Base-by-base conservation (phyloP, 2,888 invertebrate species). In the Hirtodrosophila confusa region DNA sequence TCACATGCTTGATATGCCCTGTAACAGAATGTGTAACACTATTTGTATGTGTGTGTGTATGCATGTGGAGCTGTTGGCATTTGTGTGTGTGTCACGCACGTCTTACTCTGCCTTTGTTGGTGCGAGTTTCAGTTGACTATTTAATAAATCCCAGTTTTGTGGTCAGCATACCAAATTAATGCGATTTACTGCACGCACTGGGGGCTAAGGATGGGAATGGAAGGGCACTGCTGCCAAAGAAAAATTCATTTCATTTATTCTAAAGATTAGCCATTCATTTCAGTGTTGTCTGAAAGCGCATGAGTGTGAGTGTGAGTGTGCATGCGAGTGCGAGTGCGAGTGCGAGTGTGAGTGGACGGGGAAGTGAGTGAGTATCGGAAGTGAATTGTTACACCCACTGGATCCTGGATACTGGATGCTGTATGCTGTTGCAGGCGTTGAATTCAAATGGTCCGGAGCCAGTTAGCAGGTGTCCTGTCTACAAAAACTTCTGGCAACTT, bases 121-220 rank as follows among this genome's bases (percentile, higher is more conserved):
- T 55, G 70, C 29, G 72, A 76, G 53, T 67, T 79, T 70, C 70
- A 86, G 82, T 83, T 86, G 86, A 86, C 86, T 85, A 86, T 86
- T 87, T 87, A 87, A 88, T 88, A 88, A 88, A 88, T 88, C 88
- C 79, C 85, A 77, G 80, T 88, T 83, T 79, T 88, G 89, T 78
- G 89, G 88, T 77, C 80, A 85, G 88, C 89, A 88, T 88, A 88
- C 88, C 67, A 88, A 86, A 88, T 88, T 85, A 88, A 86, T 83
- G 75, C 87, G 84, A 78, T 86, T 88, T 87, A 78, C 78, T 77
- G 53, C 55, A 65, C 66, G 54, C 65, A 58, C 67, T 51, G 9
- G 6, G 33, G 12, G 49, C 1, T 31, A 31, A 9, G 8, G 5
- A 23, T n/a, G 40, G 8, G 36, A 39, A 39, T 31, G 27, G 9